Evolutionary conservation across 2,113 vertebrate species (phyloP), one percentile per base, ranked within the genome.

Genomic region (Entomyzon cyanotis): DNA sequence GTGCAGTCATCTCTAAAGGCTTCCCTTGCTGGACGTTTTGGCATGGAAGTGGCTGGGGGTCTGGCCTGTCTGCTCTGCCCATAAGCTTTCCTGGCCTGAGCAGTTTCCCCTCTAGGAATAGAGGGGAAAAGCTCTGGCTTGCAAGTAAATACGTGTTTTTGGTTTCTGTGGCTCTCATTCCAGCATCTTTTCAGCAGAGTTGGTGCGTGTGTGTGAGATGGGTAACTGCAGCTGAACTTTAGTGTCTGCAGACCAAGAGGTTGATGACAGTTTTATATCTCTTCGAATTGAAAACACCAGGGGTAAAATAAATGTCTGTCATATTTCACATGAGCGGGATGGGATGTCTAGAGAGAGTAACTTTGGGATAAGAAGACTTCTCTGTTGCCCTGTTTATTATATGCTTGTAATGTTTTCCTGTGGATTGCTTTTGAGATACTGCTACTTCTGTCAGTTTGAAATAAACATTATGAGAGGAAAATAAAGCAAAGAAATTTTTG

Each of bases 81-180:
- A 3, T 49, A 19, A 69, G n/a, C 6, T 74, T 7, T 11, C 15
- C 20, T 46, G 24, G 27, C 20, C 5, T 2, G 5, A 18, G 25
- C 13, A 46, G 9, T 63, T 79, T 15, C 5, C 4, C 0, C 0
- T 65, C 25, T 63, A 46, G 39, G 33, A 74, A 17, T 15, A 62
- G 9, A 10, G 12, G 39, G 39, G 39, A 39, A 39, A 39, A 35
- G 47, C 53, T 84, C 30, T 52, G 35, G 17, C 56, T 25, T 59
- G 33, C 33, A 42, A 30, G 21, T 53, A 74, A 76, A 33, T 78
- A 31, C 27, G 15, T 59, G 23, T 1, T 41, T 84, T 63, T 56
- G 17, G 14, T 75, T 67, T 87, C 62, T 52, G 11, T 80, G 50
- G 15, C 33, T 76, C 27, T 77, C 25, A 41, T 83, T 94, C 23